Base-by-base conservation (phyloP, 2,888 invertebrate genomes). In the Melinopterus prodromus region DNA sequence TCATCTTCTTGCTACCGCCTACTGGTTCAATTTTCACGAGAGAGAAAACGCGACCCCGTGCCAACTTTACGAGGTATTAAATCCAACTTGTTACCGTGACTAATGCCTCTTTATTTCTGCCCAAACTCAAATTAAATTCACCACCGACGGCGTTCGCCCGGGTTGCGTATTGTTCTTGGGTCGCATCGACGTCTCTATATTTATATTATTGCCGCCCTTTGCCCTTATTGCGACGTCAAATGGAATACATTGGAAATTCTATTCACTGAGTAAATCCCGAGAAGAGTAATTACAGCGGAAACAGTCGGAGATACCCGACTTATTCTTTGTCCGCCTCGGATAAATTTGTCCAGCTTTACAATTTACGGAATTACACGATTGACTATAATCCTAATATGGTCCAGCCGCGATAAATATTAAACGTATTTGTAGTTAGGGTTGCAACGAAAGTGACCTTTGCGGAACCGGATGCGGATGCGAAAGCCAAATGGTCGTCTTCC, bases 51-150 rank as follows among this genome's bases (percentile, higher is more conserved):
- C 9, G 53, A 53, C 53, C 26, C 12, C 53, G 53, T 53, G 5
- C 53, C 53, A 53, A 53, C 53, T 53, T 53, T 53, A 53, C 53
- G 53, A 53, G 53, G 53, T 53, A 53, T 53, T 53, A 53, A 53
- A 53, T 53, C 53, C 53, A 9, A 53, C 53, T 53, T 53, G 53
- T 53, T 53, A 53, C 53, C 1, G 53, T 53, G 53, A 53, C 53
- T 53, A 53, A 53, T 53, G 53, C 53, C 5, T 53, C 53, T 53
- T 53, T 53, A 53, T 53, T 53, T 53, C 53, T 53, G 53, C 9
- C 53, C 53, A 53, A 53, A 53, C 53, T 53, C 53, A 53, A 53
- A 53, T 53, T 53, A 53, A 53, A 53, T 53, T 53, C 53, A 53
- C 53, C 53, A 53, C 53, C 53, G 53, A 53, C 7, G 53, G 53